phyloP scores from a whole-genome alignment of 2,113 vertebrate species.

The Picathartes gymnocephalus region DNA sequence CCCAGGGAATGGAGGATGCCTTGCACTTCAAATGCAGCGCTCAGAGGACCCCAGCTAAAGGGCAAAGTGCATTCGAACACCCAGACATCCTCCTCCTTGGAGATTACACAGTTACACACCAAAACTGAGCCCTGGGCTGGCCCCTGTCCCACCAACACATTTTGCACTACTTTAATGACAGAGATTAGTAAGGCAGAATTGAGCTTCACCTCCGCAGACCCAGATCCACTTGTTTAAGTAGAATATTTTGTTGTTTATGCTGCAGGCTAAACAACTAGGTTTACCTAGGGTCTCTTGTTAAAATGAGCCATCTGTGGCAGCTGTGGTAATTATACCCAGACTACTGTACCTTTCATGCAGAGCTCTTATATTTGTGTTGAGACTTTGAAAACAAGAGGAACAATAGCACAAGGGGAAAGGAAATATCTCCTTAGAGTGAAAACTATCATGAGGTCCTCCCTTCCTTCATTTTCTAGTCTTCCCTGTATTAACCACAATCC shows the following conservation, averaged over 20 bases:
- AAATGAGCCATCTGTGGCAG: slow-evolving; percentile 77
- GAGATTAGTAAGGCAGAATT: slow-evolving; percentile 57
- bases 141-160: not conserved
- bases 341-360: slow-evolving; percentile 71
- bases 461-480: slow-evolving; percentile 9
- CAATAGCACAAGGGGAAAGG: slow-evolving; percentile 50
- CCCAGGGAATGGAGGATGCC: not conserved
- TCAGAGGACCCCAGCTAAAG: not conserved
- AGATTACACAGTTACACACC: not conserved
- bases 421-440: slow-evolving; percentile 39
- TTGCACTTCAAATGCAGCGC: not conserved
- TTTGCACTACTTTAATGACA: slow-evolving; percentile 48
- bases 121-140: slow-evolving; percentile 35
- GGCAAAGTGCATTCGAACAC: not conserved
- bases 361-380: slow-evolving; percentile 67
- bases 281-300: slow-evolving; percentile 73
- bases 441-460: slow-evolving; percentile 28
- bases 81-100: not conserved
- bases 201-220: slow-evolving; percentile 57
- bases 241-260: slow-evolving; percentile 77
- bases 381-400: slow-evolving; percentile 61
- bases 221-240: slow-evolving; percentile 69
- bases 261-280: slow-evolving; percentile 74
- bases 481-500: slow-evolving; percentile 20
- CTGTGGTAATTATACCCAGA: slow-evolving; percentile 69